Base-by-base conservation (phyloP, 2,113 vertebrate genomes). In the Steatornis caripensis region DNA sequence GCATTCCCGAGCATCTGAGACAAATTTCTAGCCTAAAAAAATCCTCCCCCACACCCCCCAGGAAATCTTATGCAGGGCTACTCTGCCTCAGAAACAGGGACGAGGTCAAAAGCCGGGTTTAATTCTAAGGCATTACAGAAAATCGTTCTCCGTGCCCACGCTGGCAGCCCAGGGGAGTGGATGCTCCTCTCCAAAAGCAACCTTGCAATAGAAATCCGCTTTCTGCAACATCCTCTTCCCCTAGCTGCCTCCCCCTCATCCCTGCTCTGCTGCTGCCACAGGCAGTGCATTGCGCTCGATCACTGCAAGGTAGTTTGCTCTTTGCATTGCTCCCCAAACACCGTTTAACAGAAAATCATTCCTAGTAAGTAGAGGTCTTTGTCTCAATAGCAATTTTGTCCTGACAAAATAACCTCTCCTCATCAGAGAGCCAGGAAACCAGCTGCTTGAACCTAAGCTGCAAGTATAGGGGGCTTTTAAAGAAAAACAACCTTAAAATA, bases 1-100 rank as follows among this genome's bases (percentile, higher is more conserved):
- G 12, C 27, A 11, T 27, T 69, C 49, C 69, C 22, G 64, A 77
- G 75, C 79, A 51, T 3, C 29, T 0, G 1, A 57, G 54, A 19
- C 12, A 36, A 74, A 45, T 2, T 39, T 26, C 23, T 11, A 66
- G 45, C 83, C 22, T 8, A 2, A 85, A 79, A 87, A 26, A n/a
- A n/a, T n/a, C n/a, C n/a, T 6, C 53, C 15, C n/a, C 27, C n/a
- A n/a, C n/a, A n/a, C 15, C 24, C 2, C 3, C 12, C 1, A 2
- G 9, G 7, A 68, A 75, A 64, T 5, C 54, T 69, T 30, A 1
- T 0, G 4, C 41, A 2, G 41, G 13, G 34, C 32, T 17, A 0
- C 30, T 49, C 27, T 45, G 14, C 37, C 12, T 2, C 45, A 39
- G 39, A 39, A 64, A 39, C 0, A 4, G 26, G 48, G 32, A n/a